Conservation (phyloP, 1,140 invertebrate species). For the Eumaeus atala region DNA sequence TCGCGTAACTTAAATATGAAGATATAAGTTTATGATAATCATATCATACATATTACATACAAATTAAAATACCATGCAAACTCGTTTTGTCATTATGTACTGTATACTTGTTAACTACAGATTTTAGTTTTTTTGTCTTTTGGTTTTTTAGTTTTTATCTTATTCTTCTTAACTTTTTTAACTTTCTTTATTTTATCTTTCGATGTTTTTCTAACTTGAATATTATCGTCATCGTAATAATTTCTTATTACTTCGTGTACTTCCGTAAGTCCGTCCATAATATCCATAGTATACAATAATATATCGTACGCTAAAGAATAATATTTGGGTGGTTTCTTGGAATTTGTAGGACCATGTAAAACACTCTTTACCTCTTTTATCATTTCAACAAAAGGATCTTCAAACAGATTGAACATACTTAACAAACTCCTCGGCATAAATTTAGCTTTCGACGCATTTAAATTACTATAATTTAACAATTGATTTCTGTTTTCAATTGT, state of each 20-base stretch:
- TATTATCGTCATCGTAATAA: conserved; percentile 27
- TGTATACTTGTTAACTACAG: neutral
- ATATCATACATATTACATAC: neutral
- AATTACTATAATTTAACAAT: conserved; percentile 1
- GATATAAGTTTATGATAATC: neutral
- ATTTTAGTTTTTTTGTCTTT: conserved; percentile 14
- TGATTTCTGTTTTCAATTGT: conserved; percentile 9
- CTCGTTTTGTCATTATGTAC: neutral
- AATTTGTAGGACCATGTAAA: conserved; percentile 29
- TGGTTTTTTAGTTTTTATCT: conserved; percentile 17
- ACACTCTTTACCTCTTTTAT: conserved; percentile 37
- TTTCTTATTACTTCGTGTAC: conserved; percentile 35
- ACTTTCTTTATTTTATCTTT: conserved; percentile 24
- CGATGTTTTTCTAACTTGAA: conserved; percentile 22
- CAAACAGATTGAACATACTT: conserved; percentile 29
- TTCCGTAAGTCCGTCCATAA: conserved; percentile 44
- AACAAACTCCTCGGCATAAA: conserved; percentile 27
- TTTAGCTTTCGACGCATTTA: neutral
- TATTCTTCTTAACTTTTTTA: conserved; percentile 26
- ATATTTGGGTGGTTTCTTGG: conserved; percentile 36
- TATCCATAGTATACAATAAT: conserved; percentile 47
- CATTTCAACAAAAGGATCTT: conserved; percentile 30
- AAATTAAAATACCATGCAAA: neutral
- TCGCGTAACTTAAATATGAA: conserved; percentile 17
- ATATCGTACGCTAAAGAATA: conserved; percentile 43